These are phyloP conservation scores for Anguilla rostrata DNA, from an alignment of 2,113 vertebrate species.

Conservation along the genomic window DNA sequence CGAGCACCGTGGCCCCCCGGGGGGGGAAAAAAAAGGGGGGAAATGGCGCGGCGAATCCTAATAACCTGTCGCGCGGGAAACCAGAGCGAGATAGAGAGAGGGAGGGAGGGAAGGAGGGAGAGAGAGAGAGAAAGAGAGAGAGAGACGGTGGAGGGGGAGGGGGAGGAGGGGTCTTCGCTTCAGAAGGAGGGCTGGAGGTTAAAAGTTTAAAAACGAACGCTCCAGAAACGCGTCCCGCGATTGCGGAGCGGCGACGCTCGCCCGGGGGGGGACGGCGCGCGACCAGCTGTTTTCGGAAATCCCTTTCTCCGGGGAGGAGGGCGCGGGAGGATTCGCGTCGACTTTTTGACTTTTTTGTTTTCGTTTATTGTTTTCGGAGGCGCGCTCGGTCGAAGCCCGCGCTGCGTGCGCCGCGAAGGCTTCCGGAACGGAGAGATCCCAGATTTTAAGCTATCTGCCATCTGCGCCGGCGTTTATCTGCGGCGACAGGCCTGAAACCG, in stretches of 20 bases:
- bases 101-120: too few relatives aligned
- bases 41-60: neutral
- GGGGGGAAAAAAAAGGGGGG: neutral
- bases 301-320: neutral
- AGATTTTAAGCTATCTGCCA: conserved; percentile 31
- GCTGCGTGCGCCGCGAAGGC: neutral
- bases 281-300: neutral
- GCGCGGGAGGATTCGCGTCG: neutral
- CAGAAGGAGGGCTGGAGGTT: neutral
- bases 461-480: conserved; percentile 41
- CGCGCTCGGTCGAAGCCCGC: neutral
- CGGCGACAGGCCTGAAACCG: conserved; percentile 26
- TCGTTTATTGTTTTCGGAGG: neutral
- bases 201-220: neutral
- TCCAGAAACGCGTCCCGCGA: neutral
- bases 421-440: conserved; percentile 31
- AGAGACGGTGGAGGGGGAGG: too few relatives aligned
- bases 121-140: too few relatives aligned
- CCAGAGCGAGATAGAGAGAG: too few relatives aligned
- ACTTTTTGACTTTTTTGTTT: neutral
- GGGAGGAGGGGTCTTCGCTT: neutral
- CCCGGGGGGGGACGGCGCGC: neutral
- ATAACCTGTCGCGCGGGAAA: neutral
- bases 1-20: neutral
- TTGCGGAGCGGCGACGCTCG: neutral